phyloP scores from a whole-genome alignment of 2,888 invertebrate genomes.

The Eretmocerus hayati region DNA sequence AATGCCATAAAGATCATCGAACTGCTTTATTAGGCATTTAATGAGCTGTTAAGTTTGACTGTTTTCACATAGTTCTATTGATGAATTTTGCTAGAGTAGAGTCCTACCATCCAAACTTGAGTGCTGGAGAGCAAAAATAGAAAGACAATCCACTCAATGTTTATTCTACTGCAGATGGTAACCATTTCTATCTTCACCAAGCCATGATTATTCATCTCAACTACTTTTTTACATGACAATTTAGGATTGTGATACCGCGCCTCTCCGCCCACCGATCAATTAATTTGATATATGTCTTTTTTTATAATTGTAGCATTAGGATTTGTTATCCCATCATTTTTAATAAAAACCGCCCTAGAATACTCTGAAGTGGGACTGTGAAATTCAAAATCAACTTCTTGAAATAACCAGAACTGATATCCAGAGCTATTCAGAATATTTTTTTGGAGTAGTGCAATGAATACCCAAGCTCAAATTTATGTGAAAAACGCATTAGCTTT shows the following conservation, averaged over 20 bases:
- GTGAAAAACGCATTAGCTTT: slow-evolving; percentile 8
- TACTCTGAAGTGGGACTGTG: too few relatives aligned
- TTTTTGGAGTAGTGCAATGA: slow-evolving; percentile 14
- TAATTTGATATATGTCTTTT: slow-evolving; percentile 14
- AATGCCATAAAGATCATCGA: slow-evolving; percentile 13
- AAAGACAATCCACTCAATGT: too few relatives aligned
- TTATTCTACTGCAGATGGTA: too few relatives aligned
- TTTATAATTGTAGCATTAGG: too few relatives aligned
- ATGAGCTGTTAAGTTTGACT: slow-evolving; percentile 24
- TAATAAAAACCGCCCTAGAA: too few relatives aligned
- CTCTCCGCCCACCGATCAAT: slow-evolving; percentile 10
- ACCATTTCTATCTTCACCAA: too few relatives aligned
- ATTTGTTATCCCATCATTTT: too few relatives aligned
- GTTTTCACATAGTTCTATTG: slow-evolving; percentile 20
- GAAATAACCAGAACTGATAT: too few relatives aligned
- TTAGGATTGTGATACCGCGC: slow-evolving; percentile 14
- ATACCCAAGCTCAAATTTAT: slow-evolving; percentile 10
- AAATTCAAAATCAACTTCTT: too few relatives aligned
- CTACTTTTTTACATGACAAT: slow-evolving; percentile 17
- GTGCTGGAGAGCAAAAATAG: too few relatives aligned
- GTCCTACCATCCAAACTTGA: too few relatives aligned
- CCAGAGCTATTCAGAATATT: too few relatives aligned
- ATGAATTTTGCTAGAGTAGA: slow-evolving; percentile 18
- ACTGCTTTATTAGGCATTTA: slow-evolving; percentile 18
- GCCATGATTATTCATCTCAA: slow-evolving; percentile 10